phyloP scores from a whole-genome alignment of 2,797 vertebrate genomes.

The Urosaurus nigricauda region DNA sequence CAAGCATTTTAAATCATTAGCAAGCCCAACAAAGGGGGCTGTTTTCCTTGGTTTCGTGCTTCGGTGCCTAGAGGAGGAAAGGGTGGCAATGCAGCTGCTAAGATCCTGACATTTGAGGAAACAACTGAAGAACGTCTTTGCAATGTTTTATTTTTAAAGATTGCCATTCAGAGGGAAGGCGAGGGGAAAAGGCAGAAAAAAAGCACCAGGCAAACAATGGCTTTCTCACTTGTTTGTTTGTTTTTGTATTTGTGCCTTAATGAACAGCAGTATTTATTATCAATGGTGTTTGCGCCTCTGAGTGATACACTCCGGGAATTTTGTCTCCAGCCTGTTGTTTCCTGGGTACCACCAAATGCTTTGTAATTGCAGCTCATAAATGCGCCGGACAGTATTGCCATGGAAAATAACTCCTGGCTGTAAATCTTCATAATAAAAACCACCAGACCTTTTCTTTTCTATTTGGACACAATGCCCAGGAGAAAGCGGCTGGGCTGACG shows the following conservation, averaged over 20 bases:
- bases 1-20: neutral
- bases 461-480: slow-evolving; percentile 35
- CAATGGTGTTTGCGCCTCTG: slow-evolving; percentile 46
- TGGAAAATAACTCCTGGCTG: slow-evolving; percentile 70
- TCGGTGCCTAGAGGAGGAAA: neutral
- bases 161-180: neutral
- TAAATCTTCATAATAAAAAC: slow-evolving; percentile 70
- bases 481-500: rapidly evolving
- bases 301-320: slow-evolving; percentile 45
- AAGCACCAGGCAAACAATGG: slow-evolving; percentile 44
- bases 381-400: slow-evolving; percentile 57
- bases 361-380: slow-evolving; percentile 70
- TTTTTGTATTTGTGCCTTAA: slow-evolving; percentile 56
- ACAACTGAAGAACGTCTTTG: slow-evolving; percentile 52
- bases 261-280: slow-evolving; percentile 58
- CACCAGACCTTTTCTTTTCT: slow-evolving; percentile 61
- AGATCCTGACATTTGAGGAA: slow-evolving; percentile 1
- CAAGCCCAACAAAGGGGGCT: neutral
- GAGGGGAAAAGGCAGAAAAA: slow-evolving; percentile 35
- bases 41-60: too few relatives aligned
- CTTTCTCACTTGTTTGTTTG: slow-evolving; percentile 22
- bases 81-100: neutral
- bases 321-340: slow-evolving; percentile 57
- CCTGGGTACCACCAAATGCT: slow-evolving; percentile 67
- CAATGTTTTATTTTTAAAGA: slow-evolving; percentile 5